Conservation (phyloP, 2,113 vertebrate genomes). For the Rhynchopsitta pachyrhyncha region DNA sequence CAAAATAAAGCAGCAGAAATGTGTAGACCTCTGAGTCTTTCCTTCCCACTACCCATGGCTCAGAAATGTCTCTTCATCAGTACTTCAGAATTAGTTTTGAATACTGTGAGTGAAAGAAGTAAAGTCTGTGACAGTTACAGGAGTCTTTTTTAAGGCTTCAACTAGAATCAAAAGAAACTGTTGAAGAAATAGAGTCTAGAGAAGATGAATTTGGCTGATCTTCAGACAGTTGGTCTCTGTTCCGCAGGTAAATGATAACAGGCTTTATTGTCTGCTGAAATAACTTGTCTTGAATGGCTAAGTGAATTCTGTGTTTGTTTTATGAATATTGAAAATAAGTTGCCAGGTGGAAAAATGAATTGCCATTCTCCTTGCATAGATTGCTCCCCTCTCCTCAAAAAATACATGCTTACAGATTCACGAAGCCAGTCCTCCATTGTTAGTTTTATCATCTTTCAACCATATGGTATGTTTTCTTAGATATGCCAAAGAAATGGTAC, state of each 20-base stretch:
- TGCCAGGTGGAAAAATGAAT: constrained; percentile 40
- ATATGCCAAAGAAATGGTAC: constrained; percentile 1
- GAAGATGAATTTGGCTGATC: constrained; percentile 12
- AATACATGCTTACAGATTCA: neutral
- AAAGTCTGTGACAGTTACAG: neutral
- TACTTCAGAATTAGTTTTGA: neutral
- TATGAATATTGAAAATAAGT: constrained; percentile 13
- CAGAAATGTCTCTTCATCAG: neutral
- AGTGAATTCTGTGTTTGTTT: constrained; percentile 12
- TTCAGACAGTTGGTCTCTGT: neutral
- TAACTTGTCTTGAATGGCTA: constrained; percentile 11
- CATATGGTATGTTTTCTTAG: constrained; percentile 6
- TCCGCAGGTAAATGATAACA: neutral
- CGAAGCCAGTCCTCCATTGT: neutral
- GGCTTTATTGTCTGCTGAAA: constrained; percentile 9
- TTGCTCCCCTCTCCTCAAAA: constrained; percentile 7
- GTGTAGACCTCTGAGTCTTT: fast-evolving
- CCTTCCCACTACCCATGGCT: neutral
- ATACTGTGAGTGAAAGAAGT: neutral
- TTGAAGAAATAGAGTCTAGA: neutral
- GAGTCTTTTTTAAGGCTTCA: neutral
- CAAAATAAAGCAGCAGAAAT: neutral
- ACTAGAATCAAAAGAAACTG: neutral
- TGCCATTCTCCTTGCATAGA: neutral
- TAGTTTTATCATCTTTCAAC: constrained; percentile 52